phyloP scores from a whole-genome alignment of 2,888 invertebrate genomes.

The Andrena trimmerana region DNA sequence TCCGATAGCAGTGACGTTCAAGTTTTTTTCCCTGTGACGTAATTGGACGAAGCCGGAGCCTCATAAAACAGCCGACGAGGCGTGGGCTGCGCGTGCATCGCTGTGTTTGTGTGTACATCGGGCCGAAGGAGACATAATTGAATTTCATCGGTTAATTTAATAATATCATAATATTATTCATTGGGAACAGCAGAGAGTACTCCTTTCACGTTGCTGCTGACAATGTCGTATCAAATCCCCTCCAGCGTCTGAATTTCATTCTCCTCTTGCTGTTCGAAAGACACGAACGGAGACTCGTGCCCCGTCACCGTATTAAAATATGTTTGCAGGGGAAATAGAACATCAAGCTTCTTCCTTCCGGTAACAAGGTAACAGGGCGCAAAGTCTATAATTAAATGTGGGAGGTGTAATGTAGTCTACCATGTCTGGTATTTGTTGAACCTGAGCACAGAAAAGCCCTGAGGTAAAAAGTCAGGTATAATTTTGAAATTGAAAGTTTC shows the following conservation, averaged over 20 bases:
- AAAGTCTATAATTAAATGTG: too few species aligned
- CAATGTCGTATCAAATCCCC: background rate
- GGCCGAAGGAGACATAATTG: slow-evolving; percentile 32
- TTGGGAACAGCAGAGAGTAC: slow-evolving; percentile 3
- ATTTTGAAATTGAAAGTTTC: background rate
- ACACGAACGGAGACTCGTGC: background rate
- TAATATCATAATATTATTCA: slow-evolving; percentile 50
- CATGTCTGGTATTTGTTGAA: background rate
- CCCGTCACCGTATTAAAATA: too few species aligned
- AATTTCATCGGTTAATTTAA: slow-evolving; percentile 56
- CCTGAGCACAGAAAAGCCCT: background rate
- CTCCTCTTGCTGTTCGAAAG: background rate
- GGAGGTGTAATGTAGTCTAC: too few species aligned
- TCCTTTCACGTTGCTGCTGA: background rate
- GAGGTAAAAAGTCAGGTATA: background rate
- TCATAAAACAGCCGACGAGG: slow-evolving; percentile 36
- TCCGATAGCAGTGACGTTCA: slow-evolving; percentile 43
- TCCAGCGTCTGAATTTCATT: background rate
- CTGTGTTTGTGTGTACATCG: background rate
- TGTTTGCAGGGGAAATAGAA: too few species aligned
- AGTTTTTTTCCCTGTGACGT: slow-evolving; percentile 40
- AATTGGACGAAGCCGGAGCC: slow-evolving; percentile 52
- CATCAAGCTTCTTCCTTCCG: too few species aligned
- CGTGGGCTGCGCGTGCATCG: background rate
- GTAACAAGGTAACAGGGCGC: too few species aligned